These are phyloP conservation scores for Telenomus remus DNA, from an alignment of 1,140 invertebrate genomes.

Conservation along the genomic window DNA sequence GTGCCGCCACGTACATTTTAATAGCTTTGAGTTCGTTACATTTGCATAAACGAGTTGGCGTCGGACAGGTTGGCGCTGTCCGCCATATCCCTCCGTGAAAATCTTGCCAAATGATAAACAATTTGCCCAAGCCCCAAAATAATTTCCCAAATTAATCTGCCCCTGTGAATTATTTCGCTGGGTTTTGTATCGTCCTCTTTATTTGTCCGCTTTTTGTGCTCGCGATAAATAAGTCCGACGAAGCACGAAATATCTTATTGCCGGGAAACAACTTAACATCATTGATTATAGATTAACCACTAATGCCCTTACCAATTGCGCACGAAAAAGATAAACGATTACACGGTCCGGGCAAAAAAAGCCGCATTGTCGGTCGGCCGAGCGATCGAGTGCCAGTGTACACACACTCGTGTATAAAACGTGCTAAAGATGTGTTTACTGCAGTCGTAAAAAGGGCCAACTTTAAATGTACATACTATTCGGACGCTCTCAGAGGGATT, in stretches of 20 bases:
- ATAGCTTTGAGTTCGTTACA: conserved; percentile 46
- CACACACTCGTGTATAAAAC: conserved; percentile 40
- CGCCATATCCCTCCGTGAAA: not conserved
- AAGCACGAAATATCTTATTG: conserved; percentile 2
- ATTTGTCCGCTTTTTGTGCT: too few relatives aligned
- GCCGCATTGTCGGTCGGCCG: conserved; percentile 31
- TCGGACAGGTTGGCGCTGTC: conserved; percentile 12
- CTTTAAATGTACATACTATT: conserved; percentile 44
- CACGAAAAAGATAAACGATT: conserved; percentile 52
- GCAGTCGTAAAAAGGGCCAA: conserved; percentile 50
- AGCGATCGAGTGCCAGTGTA: conserved; percentile 46
- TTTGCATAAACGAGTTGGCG: conserved; percentile 43
- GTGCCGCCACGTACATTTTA: conserved; percentile 40
- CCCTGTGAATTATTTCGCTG: not conserved
- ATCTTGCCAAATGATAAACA: not conserved
- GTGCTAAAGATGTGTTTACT: conserved; percentile 55
- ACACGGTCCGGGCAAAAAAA: conserved; percentile 38
- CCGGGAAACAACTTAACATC: conserved; percentile 17
- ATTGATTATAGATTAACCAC: conserved; percentile 54
- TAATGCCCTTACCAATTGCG: conserved; percentile 46
- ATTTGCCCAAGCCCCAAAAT: not conserved
- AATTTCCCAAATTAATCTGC: too few relatives aligned
- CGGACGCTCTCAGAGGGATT: conserved; percentile 12
- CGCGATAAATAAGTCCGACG: not conserved
- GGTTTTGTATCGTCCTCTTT: not conserved